phyloP scores from a whole-genome alignment of 1,140 invertebrate species.

The Diachasmimorpha longicaudata region DNA sequence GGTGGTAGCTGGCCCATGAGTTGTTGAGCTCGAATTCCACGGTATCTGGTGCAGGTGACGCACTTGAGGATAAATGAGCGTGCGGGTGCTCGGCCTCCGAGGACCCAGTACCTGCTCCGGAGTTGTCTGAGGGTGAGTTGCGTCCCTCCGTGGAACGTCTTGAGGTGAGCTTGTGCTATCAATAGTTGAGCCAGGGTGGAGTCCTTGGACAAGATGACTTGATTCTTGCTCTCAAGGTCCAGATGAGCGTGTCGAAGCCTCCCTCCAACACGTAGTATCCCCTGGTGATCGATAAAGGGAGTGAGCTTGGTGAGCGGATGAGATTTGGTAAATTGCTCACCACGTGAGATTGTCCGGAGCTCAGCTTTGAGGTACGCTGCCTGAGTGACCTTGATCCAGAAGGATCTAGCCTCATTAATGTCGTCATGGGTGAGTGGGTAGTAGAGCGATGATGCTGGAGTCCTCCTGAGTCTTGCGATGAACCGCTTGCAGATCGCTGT shows the following conservation, averaged over 20 bases:
- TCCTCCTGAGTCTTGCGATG: not conserved
- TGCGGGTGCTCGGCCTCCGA: slow-evolving; percentile 25
- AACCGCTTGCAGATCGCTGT: not conserved
- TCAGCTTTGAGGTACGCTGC: not conserved
- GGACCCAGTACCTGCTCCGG: slow-evolving; percentile 39
- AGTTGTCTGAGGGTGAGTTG: slow-evolving; percentile 35
- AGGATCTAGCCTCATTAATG: not conserved
- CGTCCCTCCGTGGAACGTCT: slow-evolving; percentile 40
- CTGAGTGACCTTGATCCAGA: not conserved
- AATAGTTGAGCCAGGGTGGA: slow-evolving; percentile 32
- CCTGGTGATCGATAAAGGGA: not conserved
- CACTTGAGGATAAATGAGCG: slow-evolving; percentile 29
- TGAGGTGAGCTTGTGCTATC: slow-evolving; percentile 39
- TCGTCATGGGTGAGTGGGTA: not conserved
- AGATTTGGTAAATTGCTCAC: not conserved
- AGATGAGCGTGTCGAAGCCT: slow-evolving; percentile 5
- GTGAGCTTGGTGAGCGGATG: not conserved
- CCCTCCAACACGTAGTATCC: not conserved
- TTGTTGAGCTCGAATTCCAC: not conserved
- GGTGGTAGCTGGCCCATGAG: no score
- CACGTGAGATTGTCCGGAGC: not conserved
- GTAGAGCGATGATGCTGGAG: not conserved
- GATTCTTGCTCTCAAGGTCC: slow-evolving; percentile 20
- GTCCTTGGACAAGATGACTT: slow-evolving; percentile 35
- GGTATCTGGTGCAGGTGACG: slow-evolving; percentile 22